A percentile compares a stretch with the other conserved stretches of the same genome.
phyloP scores from a whole-genome alignment of 2,888 invertebrate genomes.

The Platycnemis pennipes region DNA sequence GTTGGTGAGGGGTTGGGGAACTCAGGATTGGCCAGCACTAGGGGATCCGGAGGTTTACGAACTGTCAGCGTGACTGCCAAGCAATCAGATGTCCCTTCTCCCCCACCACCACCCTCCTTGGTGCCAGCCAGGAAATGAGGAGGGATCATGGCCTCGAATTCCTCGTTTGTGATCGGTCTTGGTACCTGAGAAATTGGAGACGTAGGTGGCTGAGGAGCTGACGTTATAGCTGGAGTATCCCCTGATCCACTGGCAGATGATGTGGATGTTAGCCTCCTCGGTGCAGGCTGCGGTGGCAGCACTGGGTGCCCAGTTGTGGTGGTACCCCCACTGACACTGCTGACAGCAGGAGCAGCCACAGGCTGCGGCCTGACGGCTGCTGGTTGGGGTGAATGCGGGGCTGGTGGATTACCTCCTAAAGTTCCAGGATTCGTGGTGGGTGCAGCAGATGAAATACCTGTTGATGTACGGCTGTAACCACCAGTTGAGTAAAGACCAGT shows the following conservation, averaged over 20 bases:
- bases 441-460: constrained; percentile 32
- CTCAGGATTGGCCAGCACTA: constrained; percentile 84
- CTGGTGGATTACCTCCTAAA: background rate
- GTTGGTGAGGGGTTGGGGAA: constrained; percentile 91
- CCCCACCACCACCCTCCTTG: constrained; percentile 70
- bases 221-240: constrained; percentile 78
- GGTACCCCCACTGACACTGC: constrained; percentile 74
- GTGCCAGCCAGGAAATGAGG: constrained; percentile 87
- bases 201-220: constrained; percentile 77
- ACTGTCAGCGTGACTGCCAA: constrained; percentile 87
- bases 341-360: constrained; percentile 75
- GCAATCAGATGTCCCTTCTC: constrained; percentile 77
- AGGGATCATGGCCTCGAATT: constrained; percentile 97
- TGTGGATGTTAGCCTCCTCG: constrained; percentile 79
- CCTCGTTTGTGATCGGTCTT: constrained; percentile 95
- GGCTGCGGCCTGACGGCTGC: constrained; percentile 76
- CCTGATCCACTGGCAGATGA: constrained; percentile 75
- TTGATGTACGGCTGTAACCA: constrained; percentile 81
- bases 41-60: constrained; percentile 84
- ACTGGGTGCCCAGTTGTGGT: constrained; percentile 74
- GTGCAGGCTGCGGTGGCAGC: constrained; percentile 80
- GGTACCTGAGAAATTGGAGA: constrained; percentile 80
- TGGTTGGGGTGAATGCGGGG: constrained; percentile 69
- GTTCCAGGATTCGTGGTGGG: background rate
- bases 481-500: constrained; percentile 84